Percentiles rank a stretch among this genome's conserved stretches.
Conservation (phyloP, 35 echinoderm and acorn worm species). For the Eucidaris tribuloides region DNA sequence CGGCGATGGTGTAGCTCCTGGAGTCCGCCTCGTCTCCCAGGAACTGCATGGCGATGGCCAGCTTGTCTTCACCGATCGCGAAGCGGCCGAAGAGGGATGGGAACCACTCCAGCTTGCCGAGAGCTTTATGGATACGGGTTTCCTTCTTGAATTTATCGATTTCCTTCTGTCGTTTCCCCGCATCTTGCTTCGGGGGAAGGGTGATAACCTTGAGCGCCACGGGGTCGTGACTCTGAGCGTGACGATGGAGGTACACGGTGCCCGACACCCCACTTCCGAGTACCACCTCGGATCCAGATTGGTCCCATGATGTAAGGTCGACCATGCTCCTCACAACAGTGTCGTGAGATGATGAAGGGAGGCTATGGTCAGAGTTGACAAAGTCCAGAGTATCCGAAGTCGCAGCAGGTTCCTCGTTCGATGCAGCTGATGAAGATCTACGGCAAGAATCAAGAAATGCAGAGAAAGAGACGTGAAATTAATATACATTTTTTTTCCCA, state of each 20-base stretch:
- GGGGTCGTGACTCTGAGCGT: neutral
- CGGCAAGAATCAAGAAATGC: neutral
- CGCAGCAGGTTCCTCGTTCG: neutral
- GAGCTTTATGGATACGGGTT: neutral
- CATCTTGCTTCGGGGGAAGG: neutral
- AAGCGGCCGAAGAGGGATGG: neutral
- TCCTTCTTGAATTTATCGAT: constrained; percentile 1
- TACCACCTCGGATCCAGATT: neutral
- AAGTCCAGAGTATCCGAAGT: neutral
- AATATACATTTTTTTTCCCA: too few species aligned
- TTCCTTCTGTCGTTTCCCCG: neutral
- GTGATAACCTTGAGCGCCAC: neutral
- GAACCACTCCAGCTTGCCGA: neutral
- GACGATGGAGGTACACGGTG: neutral
- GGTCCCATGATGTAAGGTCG: neutral
- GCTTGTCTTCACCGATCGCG: neutral
- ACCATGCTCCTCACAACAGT: neutral
- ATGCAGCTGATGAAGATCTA: neutral
- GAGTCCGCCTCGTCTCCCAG: neutral
- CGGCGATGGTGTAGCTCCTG: neutral
- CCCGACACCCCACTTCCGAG: neutral
- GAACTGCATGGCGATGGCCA: constrained; percentile 22
- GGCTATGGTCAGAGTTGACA: neutral
- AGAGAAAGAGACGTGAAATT: neutral
- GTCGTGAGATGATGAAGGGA: neutral